phyloP scores from a whole-genome alignment of 2,888 invertebrate species.

The Drosophila mercatorum region DNA sequence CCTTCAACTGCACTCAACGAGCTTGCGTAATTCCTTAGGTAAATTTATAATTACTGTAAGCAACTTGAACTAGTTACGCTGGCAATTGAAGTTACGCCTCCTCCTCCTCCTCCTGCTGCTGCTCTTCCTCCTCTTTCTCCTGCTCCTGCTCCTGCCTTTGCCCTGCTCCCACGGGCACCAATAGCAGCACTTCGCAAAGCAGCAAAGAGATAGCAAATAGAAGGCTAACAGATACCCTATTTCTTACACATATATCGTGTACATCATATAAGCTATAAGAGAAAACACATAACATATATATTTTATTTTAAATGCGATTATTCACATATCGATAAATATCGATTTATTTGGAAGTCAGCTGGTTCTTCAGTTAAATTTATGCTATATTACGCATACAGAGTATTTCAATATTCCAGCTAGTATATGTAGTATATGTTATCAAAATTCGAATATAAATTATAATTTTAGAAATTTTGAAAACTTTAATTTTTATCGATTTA shows the following conservation, averaged over 20 bases:
- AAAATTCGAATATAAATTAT: too few species aligned
- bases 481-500: neutral
- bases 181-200: conserved; percentile 7
- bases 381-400: neutral
- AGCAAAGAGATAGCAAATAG: neutral
- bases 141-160: neutral
- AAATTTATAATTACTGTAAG: conserved; percentile 79
- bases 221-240: neutral
- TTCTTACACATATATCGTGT: too few species aligned
- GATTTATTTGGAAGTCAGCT: neutral
- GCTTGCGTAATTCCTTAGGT: conserved; percentile 75
- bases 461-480: too few species aligned
- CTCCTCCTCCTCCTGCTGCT: conserved; percentile 4
- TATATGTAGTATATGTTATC: neutral
- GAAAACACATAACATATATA: too few species aligned
- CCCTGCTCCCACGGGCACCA: conserved; percentile 27
- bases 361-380: neutral
- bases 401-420: neutral
- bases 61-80: conserved; percentile 78
- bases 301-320: too few species aligned
- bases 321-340: too few species aligned
- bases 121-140: conserved; percentile 10
- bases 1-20: conserved; percentile 55
- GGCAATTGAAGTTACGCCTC: conserved; percentile 55
- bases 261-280: too few species aligned